A percentile compares a stretch with the other conserved stretches of the same genome.
Conservation (phyloP, 2,797 vertebrate species). For the Tinamus major region DNA sequence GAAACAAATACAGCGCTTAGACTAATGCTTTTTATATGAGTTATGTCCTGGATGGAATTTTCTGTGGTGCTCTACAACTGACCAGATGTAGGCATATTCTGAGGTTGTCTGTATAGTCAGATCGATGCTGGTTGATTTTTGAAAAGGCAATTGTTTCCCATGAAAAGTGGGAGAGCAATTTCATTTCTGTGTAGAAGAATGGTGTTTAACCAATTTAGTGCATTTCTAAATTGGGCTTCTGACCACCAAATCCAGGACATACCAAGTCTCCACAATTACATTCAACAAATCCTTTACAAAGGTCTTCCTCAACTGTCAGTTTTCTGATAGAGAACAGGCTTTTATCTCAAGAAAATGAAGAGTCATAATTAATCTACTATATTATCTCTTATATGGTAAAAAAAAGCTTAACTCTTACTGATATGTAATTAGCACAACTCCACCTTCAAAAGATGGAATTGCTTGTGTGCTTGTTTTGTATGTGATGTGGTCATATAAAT, state of each 20-base stretch:
- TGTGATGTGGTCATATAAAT: neutral
- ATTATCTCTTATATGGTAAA: neutral
- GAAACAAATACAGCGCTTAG: neutral
- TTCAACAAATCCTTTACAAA: neutral
- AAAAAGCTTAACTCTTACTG: neutral
- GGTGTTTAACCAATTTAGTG: neutral
- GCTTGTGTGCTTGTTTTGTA: neutral
- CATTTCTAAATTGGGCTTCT: neutral
- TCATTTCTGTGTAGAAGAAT: neutral
- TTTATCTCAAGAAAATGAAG: neutral
- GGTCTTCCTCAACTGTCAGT: neutral
- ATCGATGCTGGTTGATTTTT: neutral
- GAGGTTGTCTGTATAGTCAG: neutral
- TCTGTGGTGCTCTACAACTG: neutral
- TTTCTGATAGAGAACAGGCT: neutral
- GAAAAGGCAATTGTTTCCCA: neutral
- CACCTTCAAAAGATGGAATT: neutral
- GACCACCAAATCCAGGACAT: neutral
- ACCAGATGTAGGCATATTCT: neutral
- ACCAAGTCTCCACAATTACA: neutral
- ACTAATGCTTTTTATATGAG: neutral
- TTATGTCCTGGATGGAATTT: neutral
- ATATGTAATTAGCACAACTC: neutral
- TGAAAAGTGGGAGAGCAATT: neutral
- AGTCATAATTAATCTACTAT: neutral